These are phyloP conservation scores for Tolypeutes matacus DNA, from an alignment of 2,797 vertebrate species.

Conservation along the genomic window DNA sequence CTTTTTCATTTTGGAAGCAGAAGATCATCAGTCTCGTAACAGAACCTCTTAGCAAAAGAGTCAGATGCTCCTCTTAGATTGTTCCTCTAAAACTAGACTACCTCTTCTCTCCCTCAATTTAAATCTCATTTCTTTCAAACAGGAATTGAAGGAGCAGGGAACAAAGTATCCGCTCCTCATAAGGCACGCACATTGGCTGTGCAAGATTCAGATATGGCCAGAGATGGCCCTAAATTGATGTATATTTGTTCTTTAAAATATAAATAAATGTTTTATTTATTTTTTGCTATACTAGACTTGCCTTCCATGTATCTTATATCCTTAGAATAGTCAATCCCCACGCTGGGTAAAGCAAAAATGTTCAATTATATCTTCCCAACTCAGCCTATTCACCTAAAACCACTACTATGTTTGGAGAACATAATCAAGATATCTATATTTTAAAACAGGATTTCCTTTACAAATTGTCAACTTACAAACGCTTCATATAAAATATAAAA, in stretches of 20 bases:
- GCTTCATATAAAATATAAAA: neutral
- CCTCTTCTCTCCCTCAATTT: neutral
- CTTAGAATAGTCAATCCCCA: neutral
- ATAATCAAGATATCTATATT: neutral
- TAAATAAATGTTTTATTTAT: neutral
- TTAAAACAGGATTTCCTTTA: neutral
- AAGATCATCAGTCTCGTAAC: neutral
- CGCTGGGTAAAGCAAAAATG: neutral
- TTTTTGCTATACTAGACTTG: neutral
- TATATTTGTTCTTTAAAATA: neutral
- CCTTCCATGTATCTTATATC: neutral
- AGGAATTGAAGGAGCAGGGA: neutral
- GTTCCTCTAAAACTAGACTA: neutral
- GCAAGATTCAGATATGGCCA: neutral
- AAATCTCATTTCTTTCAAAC: neutral
- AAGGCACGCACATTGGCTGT: neutral
- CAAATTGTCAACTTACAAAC: neutral
- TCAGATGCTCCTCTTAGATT: accelerated
- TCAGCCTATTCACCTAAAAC: neutral
- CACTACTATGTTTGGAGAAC: neutral
- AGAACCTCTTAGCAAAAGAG: neutral
- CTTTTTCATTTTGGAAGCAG: neutral
- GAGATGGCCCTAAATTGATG: neutral
- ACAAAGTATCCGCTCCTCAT: neutral
- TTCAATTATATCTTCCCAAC: neutral